Evolutionary conservation across 2,797 vertebrate genomes (phyloP), one percentile per base, ranked within the genome.

Genomic region (Characodon lateralis): DNA sequence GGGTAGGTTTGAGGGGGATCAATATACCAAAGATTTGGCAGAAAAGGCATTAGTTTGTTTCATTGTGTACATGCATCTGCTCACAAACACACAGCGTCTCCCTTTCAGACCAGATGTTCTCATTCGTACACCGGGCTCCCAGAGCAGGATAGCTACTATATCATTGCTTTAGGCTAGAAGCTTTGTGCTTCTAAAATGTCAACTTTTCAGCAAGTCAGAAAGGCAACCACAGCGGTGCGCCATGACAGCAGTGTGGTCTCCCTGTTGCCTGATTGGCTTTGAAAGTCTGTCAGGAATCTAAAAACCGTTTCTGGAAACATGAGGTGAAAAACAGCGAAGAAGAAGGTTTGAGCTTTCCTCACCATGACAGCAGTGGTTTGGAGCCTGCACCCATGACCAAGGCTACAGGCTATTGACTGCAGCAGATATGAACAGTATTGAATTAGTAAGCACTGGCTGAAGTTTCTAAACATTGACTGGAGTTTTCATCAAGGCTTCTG

Each of bases 61-160:
- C 85, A 88, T 86, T 92, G 84, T 89, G 84, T 85, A 83, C 85
- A 86, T 35, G 85, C 87, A 92, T 90, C 88, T 92, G 88, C 83
- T 89, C 86, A 70, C 82, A 88, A 86, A 87, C 84, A 87, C 85
- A 81, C 84, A 81, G 80, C 14, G 70, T 63, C 83, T 74, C 46
- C 46, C 50, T 31, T 82, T 74, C 58, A 1, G 73, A 78, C 87
- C 90, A 91, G 89, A 93, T 93, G 92, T 93, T 92, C 90, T 82
- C 80, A 83, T 89, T 92, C 90, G 88, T 83, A 84, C 85, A 88
- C 74, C 79, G 78, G 80, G 80, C 82, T 69, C 78, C 85, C 82
- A 80, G 84, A 86, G 90, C 87, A 86, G 92, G 91, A 90, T 89
- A 80, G 35, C 35, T 35, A 35, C 74, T 51, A 74, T 90, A 83